Evolutionary conservation across 2,113 vertebrate genomes (phyloP).

Genomic region (Bambusicola thoracicus): DNA sequence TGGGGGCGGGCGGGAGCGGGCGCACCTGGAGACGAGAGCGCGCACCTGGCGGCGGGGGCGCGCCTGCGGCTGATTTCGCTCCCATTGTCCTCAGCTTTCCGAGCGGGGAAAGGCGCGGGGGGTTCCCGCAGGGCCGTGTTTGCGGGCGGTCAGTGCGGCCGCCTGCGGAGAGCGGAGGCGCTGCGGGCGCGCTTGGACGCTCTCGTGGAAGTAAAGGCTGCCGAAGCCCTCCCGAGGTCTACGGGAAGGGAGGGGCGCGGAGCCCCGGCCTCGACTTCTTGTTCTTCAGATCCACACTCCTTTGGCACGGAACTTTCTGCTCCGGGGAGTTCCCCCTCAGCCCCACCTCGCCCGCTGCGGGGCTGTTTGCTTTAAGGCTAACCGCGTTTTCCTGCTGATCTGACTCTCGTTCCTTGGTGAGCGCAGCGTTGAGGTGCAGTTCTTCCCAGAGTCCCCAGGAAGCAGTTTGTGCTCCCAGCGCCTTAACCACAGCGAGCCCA

Average conservation of each 20-base stretch:
- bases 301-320: neutral
- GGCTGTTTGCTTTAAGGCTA: neutral
- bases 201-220: neutral
- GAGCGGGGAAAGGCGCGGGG: neutral
- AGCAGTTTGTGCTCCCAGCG: too few species aligned
- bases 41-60: neutral
- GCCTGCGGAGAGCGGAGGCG: too few species aligned
- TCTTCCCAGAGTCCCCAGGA: neutral
- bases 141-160: too few species aligned
- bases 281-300: neutral
- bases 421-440: neutral
- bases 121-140: neutral
- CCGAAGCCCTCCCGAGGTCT: too few species aligned
- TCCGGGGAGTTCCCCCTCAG: too few species aligned
- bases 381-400: neutral
- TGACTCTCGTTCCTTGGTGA: neutral
- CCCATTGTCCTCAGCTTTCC: neutral
- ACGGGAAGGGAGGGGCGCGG: too few species aligned
- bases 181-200: too few species aligned
- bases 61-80: neutral
- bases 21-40: too few species aligned
- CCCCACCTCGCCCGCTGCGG: neutral
- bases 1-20: neutral
- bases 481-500: too few species aligned
- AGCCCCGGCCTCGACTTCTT: too few species aligned